These are phyloP conservation scores for Anorthoa munda DNA, from an alignment of 2,888 invertebrate species.

Conservation along the genomic window DNA sequence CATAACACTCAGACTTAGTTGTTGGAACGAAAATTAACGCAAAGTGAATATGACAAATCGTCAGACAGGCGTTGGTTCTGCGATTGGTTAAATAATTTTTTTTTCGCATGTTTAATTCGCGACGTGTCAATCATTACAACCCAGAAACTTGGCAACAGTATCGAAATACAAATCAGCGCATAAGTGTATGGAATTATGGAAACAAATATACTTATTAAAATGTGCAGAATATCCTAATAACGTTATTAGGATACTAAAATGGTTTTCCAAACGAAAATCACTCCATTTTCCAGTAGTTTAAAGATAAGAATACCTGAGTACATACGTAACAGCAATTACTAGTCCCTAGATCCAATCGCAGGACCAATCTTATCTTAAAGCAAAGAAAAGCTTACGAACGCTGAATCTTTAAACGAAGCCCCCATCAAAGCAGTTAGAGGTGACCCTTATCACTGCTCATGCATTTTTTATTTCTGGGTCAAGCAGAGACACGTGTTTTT, in stretches of 20 bases:
- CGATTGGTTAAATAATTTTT: too few relatives aligned
- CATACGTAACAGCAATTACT: not conserved
- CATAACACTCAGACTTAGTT: not conserved
- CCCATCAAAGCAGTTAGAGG: slow-evolving; percentile 36
- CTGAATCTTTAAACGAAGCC: slow-evolving; percentile 26
- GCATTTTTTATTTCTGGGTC: slow-evolving; percentile 65
- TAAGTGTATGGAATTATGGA: too few relatives aligned
- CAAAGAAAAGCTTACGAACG: not conserved
- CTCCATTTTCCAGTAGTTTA: not conserved
- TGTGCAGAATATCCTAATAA: too few relatives aligned
- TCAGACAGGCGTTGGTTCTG: too few relatives aligned
- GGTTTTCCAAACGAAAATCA: not conserved
- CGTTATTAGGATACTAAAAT: not conserved
- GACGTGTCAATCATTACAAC: too few relatives aligned
- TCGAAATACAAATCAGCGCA: too few relatives aligned
- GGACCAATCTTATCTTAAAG: not conserved
- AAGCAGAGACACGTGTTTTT: slow-evolving; percentile 65
- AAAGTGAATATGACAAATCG: too few relatives aligned
- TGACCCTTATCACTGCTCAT: slow-evolving; percentile 50
- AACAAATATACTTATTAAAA: not conserved
- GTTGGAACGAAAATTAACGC: too few relatives aligned
- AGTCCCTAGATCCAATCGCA: slow-evolving; percentile 1
- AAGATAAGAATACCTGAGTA: not conserved
- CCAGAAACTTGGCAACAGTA: too few relatives aligned
- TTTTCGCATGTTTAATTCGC: too few relatives aligned